These are phyloP conservation scores for Anomalospiza imberbis DNA, from an alignment of 2,797 vertebrate species.

Conservation along the genomic window DNA sequence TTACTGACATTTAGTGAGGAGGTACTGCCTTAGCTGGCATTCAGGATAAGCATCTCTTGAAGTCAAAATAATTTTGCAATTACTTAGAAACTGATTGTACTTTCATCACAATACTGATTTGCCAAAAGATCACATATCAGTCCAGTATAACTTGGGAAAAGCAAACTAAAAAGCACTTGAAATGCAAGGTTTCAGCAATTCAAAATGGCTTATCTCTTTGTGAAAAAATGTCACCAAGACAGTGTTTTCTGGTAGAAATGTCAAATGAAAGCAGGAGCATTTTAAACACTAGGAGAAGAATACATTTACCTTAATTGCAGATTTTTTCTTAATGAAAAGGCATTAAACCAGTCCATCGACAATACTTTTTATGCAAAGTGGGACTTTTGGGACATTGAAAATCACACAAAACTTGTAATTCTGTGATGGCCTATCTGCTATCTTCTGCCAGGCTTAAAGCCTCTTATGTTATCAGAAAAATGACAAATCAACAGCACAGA, in stretches of 20 bases:
- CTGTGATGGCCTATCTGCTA: neutral
- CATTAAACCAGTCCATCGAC: neutral
- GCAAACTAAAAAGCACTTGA: neutral
- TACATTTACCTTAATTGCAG: neutral
- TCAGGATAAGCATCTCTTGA: slow-evolving; percentile 24
- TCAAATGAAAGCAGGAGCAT: neutral
- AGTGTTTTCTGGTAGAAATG: slow-evolving; percentile 21
- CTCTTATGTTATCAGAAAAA: neutral
- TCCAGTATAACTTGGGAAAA: neutral
- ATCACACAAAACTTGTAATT: neutral
- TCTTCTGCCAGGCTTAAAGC: neutral
- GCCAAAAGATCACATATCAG: neutral
- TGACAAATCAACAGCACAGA: neutral
- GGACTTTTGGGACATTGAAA: neutral
- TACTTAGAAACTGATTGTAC: neutral
- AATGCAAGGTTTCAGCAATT: slow-evolving; percentile 7
- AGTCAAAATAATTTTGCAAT: slow-evolving; percentile 40
- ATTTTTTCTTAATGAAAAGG: neutral
- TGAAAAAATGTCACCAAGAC: neutral
- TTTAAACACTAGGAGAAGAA: neutral
- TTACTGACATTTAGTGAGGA: neutral
- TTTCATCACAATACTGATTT: slow-evolving; percentile 7
- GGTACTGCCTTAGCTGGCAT: neutral
- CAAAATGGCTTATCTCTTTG: neutral
- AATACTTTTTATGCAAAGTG: neutral